Evolutionary conservation across 2,797 vertebrate genomes (phyloP).

Genomic region (Geotrypetes seraphini): DNA sequence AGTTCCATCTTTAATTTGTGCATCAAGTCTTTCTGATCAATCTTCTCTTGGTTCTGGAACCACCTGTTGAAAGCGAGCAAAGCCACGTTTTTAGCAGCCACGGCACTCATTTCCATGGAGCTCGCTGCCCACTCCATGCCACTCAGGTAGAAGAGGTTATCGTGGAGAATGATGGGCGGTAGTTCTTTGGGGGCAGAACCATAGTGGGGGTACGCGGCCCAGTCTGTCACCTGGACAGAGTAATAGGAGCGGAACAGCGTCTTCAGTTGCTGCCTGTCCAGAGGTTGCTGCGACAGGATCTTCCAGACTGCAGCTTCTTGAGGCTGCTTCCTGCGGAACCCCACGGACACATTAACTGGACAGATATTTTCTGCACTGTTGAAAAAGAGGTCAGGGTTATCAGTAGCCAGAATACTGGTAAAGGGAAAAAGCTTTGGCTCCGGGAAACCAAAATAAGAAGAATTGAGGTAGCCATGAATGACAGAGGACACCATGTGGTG

Average conservation of each 20-base stretch:
- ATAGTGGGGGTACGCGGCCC: constrained; percentile 78
- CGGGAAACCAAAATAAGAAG: constrained; percentile 84
- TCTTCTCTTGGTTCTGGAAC: constrained; percentile 83
- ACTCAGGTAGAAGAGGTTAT: constrained; percentile 86
- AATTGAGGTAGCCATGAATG: constrained; percentile 94
- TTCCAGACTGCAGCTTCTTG: constrained; percentile 90
- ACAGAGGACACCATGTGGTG: constrained; percentile 78
- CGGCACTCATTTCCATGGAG: constrained; percentile 87
- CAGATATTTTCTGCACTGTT: constrained; percentile 80
- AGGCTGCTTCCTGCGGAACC: constrained; percentile 84
- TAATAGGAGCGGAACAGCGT: constrained; percentile 94
- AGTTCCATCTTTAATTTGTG: constrained; percentile 95
- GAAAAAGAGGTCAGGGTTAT: constrained; percentile 74
- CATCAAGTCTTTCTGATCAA: constrained; percentile 92
- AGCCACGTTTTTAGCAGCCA: constrained; percentile 92
- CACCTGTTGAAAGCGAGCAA: constrained; percentile 89
- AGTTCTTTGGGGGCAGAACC: constrained; percentile 56
- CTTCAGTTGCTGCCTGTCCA: constrained; percentile 81
- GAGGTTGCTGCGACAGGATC: constrained; percentile 72
- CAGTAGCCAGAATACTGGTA: constrained; percentile 78
- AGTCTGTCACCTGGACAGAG: constrained; percentile 85
- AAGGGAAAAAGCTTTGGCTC: constrained; percentile 94
- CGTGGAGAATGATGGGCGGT: constrained; percentile 74
- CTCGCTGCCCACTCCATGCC: constrained; percentile 88
- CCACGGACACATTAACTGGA: constrained; percentile 79